Evolutionary conservation across 2,797 vertebrate species (phyloP), one percentile per base, ranked within the genome.

Genomic region (Pitangus sulphuratus): DNA sequence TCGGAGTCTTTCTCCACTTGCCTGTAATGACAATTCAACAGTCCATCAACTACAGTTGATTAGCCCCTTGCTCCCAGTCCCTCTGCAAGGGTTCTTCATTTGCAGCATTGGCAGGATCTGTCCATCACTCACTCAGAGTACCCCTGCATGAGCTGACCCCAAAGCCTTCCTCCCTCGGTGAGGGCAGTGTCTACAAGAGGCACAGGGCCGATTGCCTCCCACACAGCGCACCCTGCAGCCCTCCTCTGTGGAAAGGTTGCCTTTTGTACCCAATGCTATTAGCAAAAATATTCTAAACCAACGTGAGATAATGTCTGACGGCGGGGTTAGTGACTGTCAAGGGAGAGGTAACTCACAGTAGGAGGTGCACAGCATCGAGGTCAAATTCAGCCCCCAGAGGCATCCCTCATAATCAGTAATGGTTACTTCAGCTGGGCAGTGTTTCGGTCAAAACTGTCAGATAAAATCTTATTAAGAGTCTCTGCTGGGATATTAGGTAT

Each of bases 121-220:
- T 12, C 39, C 21, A 24, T 28, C 15, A 19, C 20, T 44, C 39
- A 42, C 17, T 45, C n/a, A 44, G 18, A 6, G 2, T 30, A 8
- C 9, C 30, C 8, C 15, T 42, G 15, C 15, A 17, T 15, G 31
- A 54, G 30, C 11, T 0, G 0, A 9, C 26, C 15, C 66, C 53
- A 78, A 33, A 78, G 7, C 12, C 42, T 11, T 35, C 21, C n/a
- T 78, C 28, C 22, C 28, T 50, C 37, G 39, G 9, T 15, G 54
- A 35, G 45, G 28, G 39, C 47, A 45, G 6, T 22, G 13, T 7
- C 58, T 80, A 6, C 21, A 51, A 31, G 53, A 54, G n/a, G 9
- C 40, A 51, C 13, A 35, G 35, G 24, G 20, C 70, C 66, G 57
- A 18, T 9, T 62, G 44, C 25, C 20, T 72, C 35, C 40, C 11